Percentiles rank a stretch among this genome's conserved stretches.
These are phyloP conservation scores for Amaurobius ferox DNA, from an alignment of 2,888 invertebrate genomes.

Conservation along the genomic window DNA sequence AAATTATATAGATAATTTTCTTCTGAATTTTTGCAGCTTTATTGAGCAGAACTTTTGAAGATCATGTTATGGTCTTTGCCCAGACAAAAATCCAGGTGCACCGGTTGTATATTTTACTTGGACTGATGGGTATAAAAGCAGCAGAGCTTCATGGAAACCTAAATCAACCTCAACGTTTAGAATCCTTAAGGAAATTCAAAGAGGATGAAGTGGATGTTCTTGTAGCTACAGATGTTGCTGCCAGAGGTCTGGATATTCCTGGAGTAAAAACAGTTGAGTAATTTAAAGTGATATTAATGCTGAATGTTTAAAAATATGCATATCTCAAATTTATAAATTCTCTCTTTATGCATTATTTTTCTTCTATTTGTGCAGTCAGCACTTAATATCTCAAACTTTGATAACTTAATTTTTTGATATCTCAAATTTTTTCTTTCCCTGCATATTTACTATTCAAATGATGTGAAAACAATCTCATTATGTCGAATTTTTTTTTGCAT, in stretches of 20 bases:
- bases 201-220: slow-evolving; percentile 84
- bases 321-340: too few species aligned
- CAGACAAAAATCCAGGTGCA: slow-evolving; percentile 98
- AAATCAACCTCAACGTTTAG: slow-evolving; percentile 95
- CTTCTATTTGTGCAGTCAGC: too few species aligned
- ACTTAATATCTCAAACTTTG: too few species aligned
- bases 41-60: slow-evolving; percentile 91
- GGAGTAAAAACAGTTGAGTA: slow-evolving; percentile 90
- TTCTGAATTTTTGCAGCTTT: slow-evolving; percentile 80
- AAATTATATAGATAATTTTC: too few species aligned
- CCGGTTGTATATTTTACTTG: slow-evolving; percentile 92
- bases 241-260: slow-evolving; percentile 96
- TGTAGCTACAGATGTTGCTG: slow-evolving; percentile 96
- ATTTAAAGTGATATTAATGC: too few species aligned
- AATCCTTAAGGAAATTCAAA: slow-evolving; percentile 91
- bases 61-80: slow-evolving; percentile 95
- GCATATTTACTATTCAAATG: too few species aligned
- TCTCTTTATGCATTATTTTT: too few species aligned
- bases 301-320: too few species aligned
- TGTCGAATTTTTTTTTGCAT: too few species aligned
- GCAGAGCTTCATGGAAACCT: slow-evolving; percentile 97
- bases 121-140: slow-evolving; percentile 90
- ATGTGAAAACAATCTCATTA: too few species aligned
- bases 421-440: too few species aligned
- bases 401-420: too few species aligned